Base-by-base conservation (phyloP, 2,113 vertebrate species). In the Sander vitreus region DNA sequence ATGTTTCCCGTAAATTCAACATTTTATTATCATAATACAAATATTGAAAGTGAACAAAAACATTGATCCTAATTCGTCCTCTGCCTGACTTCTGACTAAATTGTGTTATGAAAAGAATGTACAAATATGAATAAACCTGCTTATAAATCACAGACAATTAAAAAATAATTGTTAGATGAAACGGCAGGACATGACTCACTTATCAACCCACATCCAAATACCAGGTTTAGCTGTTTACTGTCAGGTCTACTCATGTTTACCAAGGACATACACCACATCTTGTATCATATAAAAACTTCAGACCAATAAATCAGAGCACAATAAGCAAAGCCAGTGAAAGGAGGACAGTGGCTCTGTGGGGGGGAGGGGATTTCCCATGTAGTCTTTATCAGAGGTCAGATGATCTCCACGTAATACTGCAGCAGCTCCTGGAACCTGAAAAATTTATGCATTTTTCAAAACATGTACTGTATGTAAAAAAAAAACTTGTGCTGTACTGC, bases 21-120 rank as follows among this genome's bases (percentile, higher is more conserved):
- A 68, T 80, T 93, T 92, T 91, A 92, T 91, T 91, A 78, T 78
- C n/a, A 75, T 55, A 76, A 77, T 64, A 76, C 60, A 78, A 67
- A 83, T 23, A 76, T 15, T 81, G 8, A 45, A 50, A 67, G 30
- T 81, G 6, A 75, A 78, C 51, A 51, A 81, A 81, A 67, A 43
- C 30, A 45, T 5, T n/a, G 0, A 63, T 36, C 5, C 36, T 30
- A 11, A 62, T 54, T 11, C 11, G 5, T 25, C 58, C 9, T 13
- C 0, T 19, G 5, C 10, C n/a, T 66, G 18, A 48, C 4, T 64
- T 77, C 27, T 64, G 7, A 66, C 13, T 36, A 64, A 72, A 65
- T 30, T 19, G 69, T 45, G 25, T 48, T 8, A 11, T 60, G 2
- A 43, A 73, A 75, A 64, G 2, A 63, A 48, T 2, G 3, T 18